Evolutionary conservation across 2,797 vertebrate species (phyloP), one percentile per base, ranked within the genome.

Genomic region (Peromyscus attwateri): DNA sequence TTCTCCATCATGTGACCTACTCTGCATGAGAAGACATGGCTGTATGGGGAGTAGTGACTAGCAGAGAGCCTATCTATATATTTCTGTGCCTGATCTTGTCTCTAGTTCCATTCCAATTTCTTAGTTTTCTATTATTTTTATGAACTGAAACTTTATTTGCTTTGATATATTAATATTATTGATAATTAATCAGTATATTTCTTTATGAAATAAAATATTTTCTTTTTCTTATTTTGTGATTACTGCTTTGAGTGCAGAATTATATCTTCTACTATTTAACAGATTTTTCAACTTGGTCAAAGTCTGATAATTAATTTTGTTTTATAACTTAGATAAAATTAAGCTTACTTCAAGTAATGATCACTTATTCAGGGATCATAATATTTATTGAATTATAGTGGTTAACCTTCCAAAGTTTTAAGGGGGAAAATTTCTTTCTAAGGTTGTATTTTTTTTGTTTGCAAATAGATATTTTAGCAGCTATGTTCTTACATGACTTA

Each of bases 251-350:
- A 83, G 57, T 8, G 55, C 6, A 95, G 89, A 25, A 8, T 81
- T 85, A 71, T 6, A 40, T 60, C 27, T 92, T 93, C 17, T 21
- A 66, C 8, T 77, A 81, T 77, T 81, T 91, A 84, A 49, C 29
- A 87, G 37, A 4, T 31, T 92, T n/a, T 95, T 37, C 25, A 93
- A 93, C 12, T 64, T 89, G 40, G 16, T 82, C 2, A 85, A 85
- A 81, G 40, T 91, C 83, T 85, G 25, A 13, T 40, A 91, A 85
- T 85, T 92, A 43, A 57, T 57, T 83, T 85, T n/a, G 34, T 19
- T 92, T 93, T 49, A 29, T 87, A 79, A 40, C 40, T 95, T 27
- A 85, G 29, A 66, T 93, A 82, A 96, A 87, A 55, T 87, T 88
- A 85, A 83, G 29, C 43, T 68, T 70, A 64, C 71, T 77, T 92